phyloP scores from a whole-genome alignment of 2,797 vertebrate genomes.

The Cryptoblepharus egeriae region DNA sequence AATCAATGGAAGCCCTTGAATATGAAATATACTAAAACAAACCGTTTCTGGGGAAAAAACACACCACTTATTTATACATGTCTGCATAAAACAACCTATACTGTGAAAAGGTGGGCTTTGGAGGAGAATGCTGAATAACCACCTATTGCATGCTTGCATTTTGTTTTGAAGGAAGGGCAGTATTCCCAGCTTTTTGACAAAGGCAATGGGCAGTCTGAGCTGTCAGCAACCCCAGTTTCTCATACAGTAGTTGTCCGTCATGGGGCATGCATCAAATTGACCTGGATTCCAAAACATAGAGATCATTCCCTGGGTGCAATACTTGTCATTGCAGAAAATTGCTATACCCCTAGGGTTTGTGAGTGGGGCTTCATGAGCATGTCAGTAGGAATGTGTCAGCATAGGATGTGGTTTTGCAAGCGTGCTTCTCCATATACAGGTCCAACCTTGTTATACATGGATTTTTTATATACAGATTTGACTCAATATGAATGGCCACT shows the following conservation, averaged over 20 bases:
- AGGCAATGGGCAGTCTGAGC: neutral
- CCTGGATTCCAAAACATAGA: neutral
- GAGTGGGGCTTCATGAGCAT: too few species aligned
- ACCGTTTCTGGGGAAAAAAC: neutral
- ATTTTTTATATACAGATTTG: too few species aligned
- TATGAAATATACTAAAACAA: neutral
- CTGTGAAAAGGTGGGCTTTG: neutral
- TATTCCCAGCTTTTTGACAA: neutral
- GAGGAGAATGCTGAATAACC: neutral
- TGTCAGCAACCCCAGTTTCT: neutral
- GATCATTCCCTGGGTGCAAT: too few species aligned
- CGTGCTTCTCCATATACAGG: too few species aligned
- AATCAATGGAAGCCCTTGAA: neutral
- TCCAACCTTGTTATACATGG: too few species aligned
- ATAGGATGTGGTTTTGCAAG: too few species aligned
- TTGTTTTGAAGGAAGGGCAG: neutral
- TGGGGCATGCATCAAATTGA: conserved; percentile 8
- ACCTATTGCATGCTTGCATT: neutral
- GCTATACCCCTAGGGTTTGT: too few species aligned
- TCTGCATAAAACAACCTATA: neutral
- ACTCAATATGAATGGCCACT: too few species aligned
- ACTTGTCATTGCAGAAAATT: too few species aligned
- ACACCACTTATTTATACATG: neutral
- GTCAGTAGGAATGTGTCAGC: too few species aligned
- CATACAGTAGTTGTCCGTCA: neutral